Percentiles rank a stretch among this genome's conserved stretches.
phyloP scores from a whole-genome alignment of 2,797 vertebrate genomes.

The Mormyrops attenuatus region DNA sequence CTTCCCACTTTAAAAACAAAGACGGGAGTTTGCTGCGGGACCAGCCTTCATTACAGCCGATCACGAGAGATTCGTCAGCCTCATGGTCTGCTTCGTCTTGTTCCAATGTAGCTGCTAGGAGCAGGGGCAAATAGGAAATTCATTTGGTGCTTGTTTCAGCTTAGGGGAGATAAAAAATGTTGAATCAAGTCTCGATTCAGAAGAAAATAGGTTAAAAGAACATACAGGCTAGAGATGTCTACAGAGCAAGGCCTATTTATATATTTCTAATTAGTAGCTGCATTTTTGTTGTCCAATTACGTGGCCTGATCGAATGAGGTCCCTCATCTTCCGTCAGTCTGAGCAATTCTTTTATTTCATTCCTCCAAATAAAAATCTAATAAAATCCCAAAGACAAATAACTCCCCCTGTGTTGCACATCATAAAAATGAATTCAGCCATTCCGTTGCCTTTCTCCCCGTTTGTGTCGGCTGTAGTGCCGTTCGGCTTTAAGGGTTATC shows the following conservation, averaged over 20 bases:
- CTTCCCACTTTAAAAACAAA: neutral
- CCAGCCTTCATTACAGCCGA: constrained; percentile 20
- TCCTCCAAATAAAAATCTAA: constrained; percentile 17
- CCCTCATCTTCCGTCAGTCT: neutral
- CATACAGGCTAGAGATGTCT: neutral
- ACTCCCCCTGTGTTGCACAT: neutral
- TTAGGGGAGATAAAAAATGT: constrained; percentile 29
- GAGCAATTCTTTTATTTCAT: constrained; percentile 21
- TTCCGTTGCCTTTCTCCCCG: neutral
- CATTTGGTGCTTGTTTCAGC: constrained; percentile 40
- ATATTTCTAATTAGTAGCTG: constrained; percentile 34
- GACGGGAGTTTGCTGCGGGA: neutral
- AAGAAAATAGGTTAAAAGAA: neutral
- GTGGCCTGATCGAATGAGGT: constrained; percentile 33
- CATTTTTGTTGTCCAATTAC: constrained; percentile 33
- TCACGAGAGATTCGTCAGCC: constrained; percentile 28
- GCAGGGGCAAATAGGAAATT: constrained; percentile 38
- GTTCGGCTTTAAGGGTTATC: neutral
- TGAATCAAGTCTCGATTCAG: neutral
- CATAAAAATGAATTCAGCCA: neutral
- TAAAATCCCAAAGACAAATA: neutral
- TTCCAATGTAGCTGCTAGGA: constrained; percentile 34
- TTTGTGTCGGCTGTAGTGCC: neutral
- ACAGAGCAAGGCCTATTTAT: constrained; percentile 35
- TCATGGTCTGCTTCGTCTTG: constrained; percentile 27